Base-by-base conservation (phyloP, 2,888 invertebrate genomes). In the Chydorus sphaericus region DNA sequence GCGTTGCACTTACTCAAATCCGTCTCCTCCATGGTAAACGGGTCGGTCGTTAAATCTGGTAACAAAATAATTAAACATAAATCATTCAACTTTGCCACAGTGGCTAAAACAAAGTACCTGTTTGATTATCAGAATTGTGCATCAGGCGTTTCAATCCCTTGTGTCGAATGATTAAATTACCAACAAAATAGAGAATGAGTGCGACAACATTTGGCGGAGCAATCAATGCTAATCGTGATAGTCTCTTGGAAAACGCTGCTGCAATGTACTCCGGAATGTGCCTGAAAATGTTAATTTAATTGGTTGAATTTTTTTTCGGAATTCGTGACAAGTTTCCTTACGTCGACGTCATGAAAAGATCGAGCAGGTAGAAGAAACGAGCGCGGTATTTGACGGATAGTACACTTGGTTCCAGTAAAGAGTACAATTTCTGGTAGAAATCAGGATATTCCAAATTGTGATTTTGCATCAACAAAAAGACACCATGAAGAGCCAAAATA, bases 381-480 rank as follows among this genome's bases (percentile, higher is more conserved):
- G 85, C 81, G 69, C 89, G 87, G 71, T 88, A 91, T 65, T 89
- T 85, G 11, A 87, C 89, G 65, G 86, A 85, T 69, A 96, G 89
- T 65, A 96, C 83, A 65, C 85, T 84, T 0, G 91, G 87, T 65
- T 88, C 85, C 66, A 93, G 85, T 81, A 97, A 83, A 20, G 85
- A 84, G 73, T 97, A 97, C n/a, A 97, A 75, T 65, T 94, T 91
- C 63, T 81, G 81, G 72, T 90, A 97, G 68, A 97, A 89, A 68
- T 91, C 85, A 0, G 96, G 94, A 72, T 93, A 94, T 65, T 93
- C 86, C 72, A 97, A 79, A 73, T 96, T 94, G 72, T 92, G 84
- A 59, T 83, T 82, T 61, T 87, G 83, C 58, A 96, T 89, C 61
- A 97, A 76, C 53, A 85, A 81, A 67, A 92, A 85, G 55, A 96